Conservation (phyloP, 2,888 invertebrate species). For the Iselma pallidipennis region DNA sequence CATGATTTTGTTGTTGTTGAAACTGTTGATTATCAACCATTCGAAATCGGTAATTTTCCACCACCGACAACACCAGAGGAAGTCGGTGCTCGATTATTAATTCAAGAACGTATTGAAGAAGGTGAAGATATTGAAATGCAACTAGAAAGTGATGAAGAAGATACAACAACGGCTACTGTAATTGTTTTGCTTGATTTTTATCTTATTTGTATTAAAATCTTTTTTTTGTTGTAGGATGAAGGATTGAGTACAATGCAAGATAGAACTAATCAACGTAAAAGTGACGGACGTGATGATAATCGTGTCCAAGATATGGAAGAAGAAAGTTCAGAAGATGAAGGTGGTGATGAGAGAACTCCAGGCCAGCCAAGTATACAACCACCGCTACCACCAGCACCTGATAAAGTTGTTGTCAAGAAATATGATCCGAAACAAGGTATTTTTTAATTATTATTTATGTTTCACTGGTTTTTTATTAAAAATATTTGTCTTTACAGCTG, state of each 20-base stretch:
- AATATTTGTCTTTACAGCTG: slow-evolving; percentile 47
- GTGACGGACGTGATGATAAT: slow-evolving; percentile 57
- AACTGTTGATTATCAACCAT: slow-evolving; percentile 97
- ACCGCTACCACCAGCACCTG: slow-evolving; percentile 83
- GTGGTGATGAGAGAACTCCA: slow-evolving; percentile 49
- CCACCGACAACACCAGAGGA: slow-evolving; percentile 97
- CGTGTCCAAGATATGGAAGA: slow-evolving; percentile 92
- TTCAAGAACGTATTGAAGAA: slow-evolving; percentile 81
- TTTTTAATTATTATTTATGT: too few relatives aligned
- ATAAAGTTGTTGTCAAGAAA: slow-evolving; percentile 93
- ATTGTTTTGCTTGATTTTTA: slow-evolving; percentile 14
- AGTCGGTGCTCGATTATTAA: slow-evolving; percentile 91
- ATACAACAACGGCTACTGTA: slow-evolving; percentile 41
- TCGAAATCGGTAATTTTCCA: slow-evolving; percentile 94
- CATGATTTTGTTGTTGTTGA: slow-evolving; percentile 99
- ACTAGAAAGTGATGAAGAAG: slow-evolving; percentile 79
- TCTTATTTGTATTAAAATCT: background rate
- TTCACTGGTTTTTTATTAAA: too few relatives aligned
- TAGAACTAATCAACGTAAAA: slow-evolving; percentile 59
- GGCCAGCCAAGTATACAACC: slow-evolving; percentile 58
- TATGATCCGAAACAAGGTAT: slow-evolving; percentile 92
- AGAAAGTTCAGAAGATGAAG: slow-evolving; percentile 76
- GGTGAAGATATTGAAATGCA: slow-evolving; percentile 89
- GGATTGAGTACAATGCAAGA: slow-evolving; percentile 72
- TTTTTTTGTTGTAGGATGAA: slow-evolving; percentile 48